Percentiles rank a stretch among this genome's conserved stretches.
Evolutionary conservation across 2,888 invertebrate species (phyloP).

Genomic region (Anthophora plumipes): DNA sequence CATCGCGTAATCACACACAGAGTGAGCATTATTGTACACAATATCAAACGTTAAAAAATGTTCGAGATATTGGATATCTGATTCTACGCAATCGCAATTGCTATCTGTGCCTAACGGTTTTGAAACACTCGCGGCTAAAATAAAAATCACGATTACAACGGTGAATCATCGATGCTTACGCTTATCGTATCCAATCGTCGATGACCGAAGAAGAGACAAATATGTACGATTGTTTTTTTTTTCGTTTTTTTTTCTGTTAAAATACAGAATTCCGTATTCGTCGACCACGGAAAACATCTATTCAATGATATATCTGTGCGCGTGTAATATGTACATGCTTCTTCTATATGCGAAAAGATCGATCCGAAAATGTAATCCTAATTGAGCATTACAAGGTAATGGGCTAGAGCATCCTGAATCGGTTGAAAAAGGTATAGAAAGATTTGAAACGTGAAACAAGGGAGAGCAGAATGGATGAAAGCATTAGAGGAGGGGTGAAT

Average conservation of each 20-base stretch:
- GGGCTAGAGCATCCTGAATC: slow-evolving; percentile 80
- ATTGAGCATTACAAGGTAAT: slow-evolving; percentile 82
- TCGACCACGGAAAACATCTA: not conserved
- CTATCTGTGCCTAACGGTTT: not conserved
- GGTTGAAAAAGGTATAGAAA: not conserved
- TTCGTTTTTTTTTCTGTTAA: slow-evolving; percentile 11
- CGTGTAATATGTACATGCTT: slow-evolving; percentile 20
- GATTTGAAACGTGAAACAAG: not conserved
- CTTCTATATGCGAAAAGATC: slow-evolving; percentile 67
- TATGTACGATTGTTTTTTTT: no score
- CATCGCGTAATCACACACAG: not conserved
- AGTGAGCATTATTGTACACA: not conserved
- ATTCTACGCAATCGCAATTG: slow-evolving; percentile 6
- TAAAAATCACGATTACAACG: not conserved
- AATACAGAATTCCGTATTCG: not conserved
- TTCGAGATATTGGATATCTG: not conserved
- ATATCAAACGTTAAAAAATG: slow-evolving; percentile 3
- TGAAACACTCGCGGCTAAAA: not conserved
- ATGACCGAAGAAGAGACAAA: slow-evolving; percentile 12
- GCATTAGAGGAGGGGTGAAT: not conserved
- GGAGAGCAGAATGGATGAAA: not conserved
- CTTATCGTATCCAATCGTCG: not conserved
- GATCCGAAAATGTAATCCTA: slow-evolving; percentile 81
- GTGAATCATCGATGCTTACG: not conserved
- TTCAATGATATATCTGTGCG: not conserved